A percentile compares a stretch with the other conserved stretches of the same genome.
Conservation (phyloP, 2,113 vertebrate species). For the Colaptes auratus region DNA sequence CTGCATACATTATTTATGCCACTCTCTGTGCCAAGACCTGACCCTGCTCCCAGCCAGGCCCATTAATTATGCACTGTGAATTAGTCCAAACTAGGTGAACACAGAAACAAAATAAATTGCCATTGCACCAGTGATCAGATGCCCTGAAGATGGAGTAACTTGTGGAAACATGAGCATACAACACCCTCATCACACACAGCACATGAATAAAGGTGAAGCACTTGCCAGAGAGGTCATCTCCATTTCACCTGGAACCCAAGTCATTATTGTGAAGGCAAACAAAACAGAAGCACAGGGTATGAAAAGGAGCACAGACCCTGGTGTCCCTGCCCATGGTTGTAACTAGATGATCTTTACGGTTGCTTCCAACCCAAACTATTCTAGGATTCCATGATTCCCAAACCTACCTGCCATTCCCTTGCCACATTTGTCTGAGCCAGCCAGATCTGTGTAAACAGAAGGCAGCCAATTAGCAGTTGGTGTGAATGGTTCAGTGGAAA, state of each 20-base stretch:
- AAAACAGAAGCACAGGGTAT: background rate
- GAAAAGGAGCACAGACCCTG: background rate
- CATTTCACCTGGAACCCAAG: background rate
- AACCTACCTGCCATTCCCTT: background rate
- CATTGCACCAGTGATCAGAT: background rate
- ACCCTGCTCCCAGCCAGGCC: background rate
- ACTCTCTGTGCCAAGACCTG: background rate
- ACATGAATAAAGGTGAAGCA: background rate
- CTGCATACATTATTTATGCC: background rate
- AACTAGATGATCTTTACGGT: no score
- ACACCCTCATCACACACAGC: background rate
- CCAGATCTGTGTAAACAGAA: background rate
- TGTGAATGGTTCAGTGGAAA: slow-evolving; percentile 4
- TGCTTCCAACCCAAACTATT: no score
- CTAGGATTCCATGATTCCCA: background rate
- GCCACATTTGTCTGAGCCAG: background rate
- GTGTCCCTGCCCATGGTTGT: no score
- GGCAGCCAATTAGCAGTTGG: background rate
- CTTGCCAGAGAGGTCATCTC: background rate
- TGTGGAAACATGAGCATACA: background rate
- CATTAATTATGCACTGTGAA: background rate
- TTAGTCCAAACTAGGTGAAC: background rate
- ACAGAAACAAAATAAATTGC: background rate
- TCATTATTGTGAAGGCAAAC: background rate
- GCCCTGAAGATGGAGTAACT: background rate